Percentiles rank a stretch among this genome's conserved stretches.
Conservation (phyloP, 2,888 invertebrate species). For the Spodoptera picta region DNA sequence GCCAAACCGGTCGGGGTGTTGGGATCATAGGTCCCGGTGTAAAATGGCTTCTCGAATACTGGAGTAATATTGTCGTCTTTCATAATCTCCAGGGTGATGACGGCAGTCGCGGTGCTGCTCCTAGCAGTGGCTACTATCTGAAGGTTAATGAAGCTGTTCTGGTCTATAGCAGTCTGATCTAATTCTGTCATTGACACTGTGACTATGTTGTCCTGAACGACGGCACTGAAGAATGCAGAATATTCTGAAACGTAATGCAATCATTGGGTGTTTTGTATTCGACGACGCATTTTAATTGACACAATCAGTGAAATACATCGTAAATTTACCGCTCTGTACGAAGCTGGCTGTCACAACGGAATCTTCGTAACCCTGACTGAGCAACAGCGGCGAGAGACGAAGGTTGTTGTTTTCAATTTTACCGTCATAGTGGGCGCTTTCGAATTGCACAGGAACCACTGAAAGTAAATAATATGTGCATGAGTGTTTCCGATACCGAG, state of each 20-base stretch:
- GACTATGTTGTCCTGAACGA: constrained; percentile 61
- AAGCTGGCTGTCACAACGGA: constrained; percentile 56
- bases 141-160: constrained; percentile 69
- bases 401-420: constrained; percentile 67
- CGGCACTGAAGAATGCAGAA: constrained; percentile 61
- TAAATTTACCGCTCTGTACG: constrained; percentile 59
- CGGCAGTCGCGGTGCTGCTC: constrained; percentile 60
- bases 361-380: constrained; percentile 69
- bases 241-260: constrained; percentile 58
- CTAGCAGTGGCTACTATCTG: constrained; percentile 66
- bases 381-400: constrained; percentile 57
- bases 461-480: too few species aligned
- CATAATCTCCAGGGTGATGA: constrained; percentile 73
- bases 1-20: constrained; percentile 55
- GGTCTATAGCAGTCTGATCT: constrained; percentile 60
- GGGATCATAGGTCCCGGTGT: constrained; percentile 68
- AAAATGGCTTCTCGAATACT: constrained; percentile 68
- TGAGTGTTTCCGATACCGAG: too few species aligned
- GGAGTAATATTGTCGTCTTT: constrained; percentile 76
- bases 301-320: not conserved
- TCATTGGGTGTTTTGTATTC: too few species aligned
- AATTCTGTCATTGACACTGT: constrained; percentile 67
- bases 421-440: constrained; percentile 63
- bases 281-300: not conserved
- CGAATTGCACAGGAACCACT: too few species aligned